phyloP scores from a whole-genome alignment of 2,797 vertebrate genomes.

The Enteromius mattozi region DNA sequence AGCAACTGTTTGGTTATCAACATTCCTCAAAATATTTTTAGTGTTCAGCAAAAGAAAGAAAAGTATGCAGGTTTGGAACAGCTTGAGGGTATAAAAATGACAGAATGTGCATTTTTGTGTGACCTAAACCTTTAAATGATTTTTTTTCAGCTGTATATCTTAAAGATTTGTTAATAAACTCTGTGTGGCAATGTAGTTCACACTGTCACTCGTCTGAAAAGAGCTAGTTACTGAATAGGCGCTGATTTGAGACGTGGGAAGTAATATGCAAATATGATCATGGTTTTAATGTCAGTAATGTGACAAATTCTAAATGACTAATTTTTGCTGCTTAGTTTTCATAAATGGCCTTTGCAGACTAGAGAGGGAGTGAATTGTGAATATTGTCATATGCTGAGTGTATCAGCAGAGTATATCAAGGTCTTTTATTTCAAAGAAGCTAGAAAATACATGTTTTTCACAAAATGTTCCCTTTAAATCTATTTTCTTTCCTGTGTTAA shows the following conservation, averaged over 20 bases:
- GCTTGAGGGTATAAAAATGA: background rate
- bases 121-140: background rate
- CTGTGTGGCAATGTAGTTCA: background rate
- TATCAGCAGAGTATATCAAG: background rate
- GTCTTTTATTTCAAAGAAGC: background rate
- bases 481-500: background rate
- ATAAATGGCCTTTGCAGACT: background rate
- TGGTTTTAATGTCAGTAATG: background rate
- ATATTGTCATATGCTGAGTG: background rate
- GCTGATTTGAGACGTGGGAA: background rate
- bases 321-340: background rate
- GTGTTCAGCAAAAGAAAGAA: background rate
- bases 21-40: background rate
- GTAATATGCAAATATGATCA: background rate
- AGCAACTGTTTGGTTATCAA: background rate
- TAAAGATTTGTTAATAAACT: background rate
- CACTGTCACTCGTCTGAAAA: background rate
- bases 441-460: background rate
- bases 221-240: constrained; percentile 5
- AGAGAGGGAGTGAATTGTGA: background rate
- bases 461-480: background rate
- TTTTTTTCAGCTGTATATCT: background rate
- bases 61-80: background rate
- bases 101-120: background rate
- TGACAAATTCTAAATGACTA: background rate